Base-by-base conservation (phyloP, 2,113 vertebrate genomes). In the Osmerus mordax region DNA sequence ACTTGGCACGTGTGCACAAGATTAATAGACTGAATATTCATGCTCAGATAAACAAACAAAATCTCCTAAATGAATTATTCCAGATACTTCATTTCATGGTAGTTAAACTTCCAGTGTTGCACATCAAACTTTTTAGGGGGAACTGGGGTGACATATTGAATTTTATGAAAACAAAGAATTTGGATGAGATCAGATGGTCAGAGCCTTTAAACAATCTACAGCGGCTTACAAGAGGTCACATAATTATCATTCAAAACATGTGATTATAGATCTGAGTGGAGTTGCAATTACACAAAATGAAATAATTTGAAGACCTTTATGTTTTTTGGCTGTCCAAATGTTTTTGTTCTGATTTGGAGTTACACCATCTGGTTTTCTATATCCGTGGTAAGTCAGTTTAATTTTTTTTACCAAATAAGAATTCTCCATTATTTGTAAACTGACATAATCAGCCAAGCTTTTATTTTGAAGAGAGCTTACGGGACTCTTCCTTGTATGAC, bases 81-180 rank as follows among this genome's bases (percentile, higher is more conserved):
- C 29, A 66, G 23, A 65, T 52, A 65, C n/a, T 65, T 58, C 19
- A 70, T 65, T 75, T 70, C 67, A 75, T 58, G 67, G 73, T 63
- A 16, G 18, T 41, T 15, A 4, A 53, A 15, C 23, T 54, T 55
- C 0, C 16, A 29, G 28, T 6, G 1, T 55, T 56, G 25, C 53
- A 32, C 55, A 18, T 32, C 53, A 4, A 47, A 47, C 41, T 16
- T 28, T 62, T 62, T 23, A 23, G 13, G 13, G 60, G 23, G 19
- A 15, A 67, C 21, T 29, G 7, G 14, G 53, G 12, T 16, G 16
- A 23, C 23, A 54, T 12, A 47, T 11, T 36, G 41, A 47, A 47
- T 28, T 23, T 61, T 3, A 23, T 25, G 19, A 4, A 61, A 61
- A 60, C 3, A 13, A 12, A 60, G 21, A 25, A 28, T 61, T 25